phyloP scores from a whole-genome alignment of 2,888 invertebrate genomes.

The Drosophila monieri region DNA sequence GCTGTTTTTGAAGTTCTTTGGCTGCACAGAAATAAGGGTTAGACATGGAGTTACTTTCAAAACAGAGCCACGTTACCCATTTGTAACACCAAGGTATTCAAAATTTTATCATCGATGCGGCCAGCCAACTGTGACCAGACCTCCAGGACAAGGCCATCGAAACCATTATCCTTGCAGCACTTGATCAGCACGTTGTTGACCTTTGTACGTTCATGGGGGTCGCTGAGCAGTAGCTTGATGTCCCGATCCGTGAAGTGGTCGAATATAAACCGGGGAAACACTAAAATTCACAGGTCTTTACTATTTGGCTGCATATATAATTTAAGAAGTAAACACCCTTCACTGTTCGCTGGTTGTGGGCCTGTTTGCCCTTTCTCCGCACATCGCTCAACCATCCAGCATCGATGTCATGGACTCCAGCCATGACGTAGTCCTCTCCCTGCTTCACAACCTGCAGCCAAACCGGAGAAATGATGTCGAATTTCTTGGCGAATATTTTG shows the following conservation, averaged over 20 bases:
- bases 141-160: slow-evolving; percentile 96
- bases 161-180: slow-evolving; percentile 89
- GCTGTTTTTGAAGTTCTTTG: slow-evolving; percentile 85
- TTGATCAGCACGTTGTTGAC: slow-evolving; percentile 89
- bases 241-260: slow-evolving; percentile 93
- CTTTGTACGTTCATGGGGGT: slow-evolving; percentile 87
- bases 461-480: slow-evolving; percentile 95
- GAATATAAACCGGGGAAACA: slow-evolving; percentile 94
- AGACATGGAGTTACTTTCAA: slow-evolving; percentile 20
- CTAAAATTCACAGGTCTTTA: slow-evolving; percentile 84
- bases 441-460: slow-evolving; percentile 94
- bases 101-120: slow-evolving; percentile 85
- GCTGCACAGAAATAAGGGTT: slow-evolving; percentile 81
- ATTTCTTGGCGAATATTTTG: slow-evolving; percentile 94
- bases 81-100: slow-evolving; percentile 87
- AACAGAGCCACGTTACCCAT: slow-evolving; percentile 80
- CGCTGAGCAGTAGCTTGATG: slow-evolving; percentile 89
- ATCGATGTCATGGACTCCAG: slow-evolving; percentile 93
- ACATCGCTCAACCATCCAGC: slow-evolving; percentile 92
- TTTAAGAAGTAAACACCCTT: slow-evolving; percentile 42
- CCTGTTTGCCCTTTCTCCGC: slow-evolving; percentile 83
- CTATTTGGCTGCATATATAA: not conserved
- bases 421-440: slow-evolving; percentile 87
- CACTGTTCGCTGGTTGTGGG: slow-evolving; percentile 37
- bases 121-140: slow-evolving; percentile 94